phyloP scores from a whole-genome alignment of 1,140 invertebrate genomes.

The Pachyrhynchus sulphureomaculatus region DNA sequence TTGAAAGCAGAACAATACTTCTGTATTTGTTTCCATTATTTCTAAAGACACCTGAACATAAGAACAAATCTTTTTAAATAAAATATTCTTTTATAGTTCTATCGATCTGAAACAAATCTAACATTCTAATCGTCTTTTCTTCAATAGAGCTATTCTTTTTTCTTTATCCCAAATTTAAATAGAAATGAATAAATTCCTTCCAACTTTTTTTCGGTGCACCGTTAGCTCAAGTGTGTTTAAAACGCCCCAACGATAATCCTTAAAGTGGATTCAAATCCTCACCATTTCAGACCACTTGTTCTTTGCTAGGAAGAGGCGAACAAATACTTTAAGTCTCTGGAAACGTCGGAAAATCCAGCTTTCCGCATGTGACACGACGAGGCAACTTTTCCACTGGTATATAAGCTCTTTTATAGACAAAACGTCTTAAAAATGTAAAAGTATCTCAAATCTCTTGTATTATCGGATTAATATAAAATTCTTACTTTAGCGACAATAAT shows the following conservation, averaged over 20 bases:
- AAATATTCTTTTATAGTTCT: no score
- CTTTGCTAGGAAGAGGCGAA: slow-evolving; percentile 24
- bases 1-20: no score
- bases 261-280: slow-evolving; percentile 31
- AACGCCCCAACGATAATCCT: slow-evolving; percentile 14
- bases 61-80: no score
- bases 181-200: background rate
- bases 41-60: no score
- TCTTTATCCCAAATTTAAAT: background rate
- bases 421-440: slow-evolving; percentile 5
- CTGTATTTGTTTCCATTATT: no score
- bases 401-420: slow-evolving; percentile 3
- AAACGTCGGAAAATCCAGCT: slow-evolving; percentile 21
- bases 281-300: slow-evolving; percentile 18
- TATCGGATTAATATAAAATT: no score
- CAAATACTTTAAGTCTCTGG: slow-evolving; percentile 32
- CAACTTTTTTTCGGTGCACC: background rate
- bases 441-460: background rate
- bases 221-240: slow-evolving; percentile 20
- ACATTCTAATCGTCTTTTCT: no score
- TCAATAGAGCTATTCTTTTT: no score
- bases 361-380: slow-evolving; percentile 27
- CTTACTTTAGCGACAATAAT: no score
- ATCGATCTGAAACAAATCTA: no score
- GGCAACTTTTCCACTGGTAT: slow-evolving; percentile 11